phyloP scores from a whole-genome alignment of 2,888 invertebrate genomes.

The Desoria tigrina region DNA sequence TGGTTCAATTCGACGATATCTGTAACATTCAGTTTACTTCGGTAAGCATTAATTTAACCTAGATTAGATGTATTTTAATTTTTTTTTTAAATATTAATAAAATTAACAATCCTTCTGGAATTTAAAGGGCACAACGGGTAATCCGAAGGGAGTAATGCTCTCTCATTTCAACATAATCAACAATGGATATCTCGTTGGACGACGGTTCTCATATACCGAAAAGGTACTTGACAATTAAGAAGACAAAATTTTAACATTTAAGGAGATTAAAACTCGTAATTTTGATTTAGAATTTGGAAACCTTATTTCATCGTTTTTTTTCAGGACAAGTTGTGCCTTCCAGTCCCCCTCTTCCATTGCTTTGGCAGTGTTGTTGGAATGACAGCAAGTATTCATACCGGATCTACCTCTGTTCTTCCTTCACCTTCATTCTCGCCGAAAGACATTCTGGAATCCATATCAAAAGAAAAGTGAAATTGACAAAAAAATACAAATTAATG shows the following conservation, averaged over 20 bases:
- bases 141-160: slow-evolving; percentile 59
- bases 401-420: slow-evolving; percentile 67
- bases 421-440: slow-evolving; percentile 65
- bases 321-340: slow-evolving; percentile 50
- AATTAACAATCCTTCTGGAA: too few species aligned
- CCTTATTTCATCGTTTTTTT: neutral
- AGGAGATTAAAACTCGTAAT: neutral
- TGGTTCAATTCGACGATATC: slow-evolving; percentile 67
- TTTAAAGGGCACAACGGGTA: slow-evolving; percentile 62
- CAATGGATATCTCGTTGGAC: slow-evolving; percentile 59
- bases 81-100: too few species aligned
- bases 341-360: slow-evolving; percentile 78
- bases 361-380: slow-evolving; percentile 71
- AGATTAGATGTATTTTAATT: too few species aligned
- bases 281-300: slow-evolving; percentile 3
- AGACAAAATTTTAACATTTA: slow-evolving; percentile 1
- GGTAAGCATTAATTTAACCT: too few species aligned
- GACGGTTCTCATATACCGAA: slow-evolving; percentile 32
- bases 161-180: slow-evolving; percentile 61
- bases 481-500: slow-evolving; percentile 30
- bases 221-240: slow-evolving; percentile 37
- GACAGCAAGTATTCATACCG: slow-evolving; percentile 64
- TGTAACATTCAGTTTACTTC: slow-evolving; percentile 83
- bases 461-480: slow-evolving; percentile 37
- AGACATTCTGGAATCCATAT: slow-evolving; percentile 59